Base-by-base conservation (phyloP, 2,797 vertebrate species). In the Neosalanx taihuensis region DNA sequence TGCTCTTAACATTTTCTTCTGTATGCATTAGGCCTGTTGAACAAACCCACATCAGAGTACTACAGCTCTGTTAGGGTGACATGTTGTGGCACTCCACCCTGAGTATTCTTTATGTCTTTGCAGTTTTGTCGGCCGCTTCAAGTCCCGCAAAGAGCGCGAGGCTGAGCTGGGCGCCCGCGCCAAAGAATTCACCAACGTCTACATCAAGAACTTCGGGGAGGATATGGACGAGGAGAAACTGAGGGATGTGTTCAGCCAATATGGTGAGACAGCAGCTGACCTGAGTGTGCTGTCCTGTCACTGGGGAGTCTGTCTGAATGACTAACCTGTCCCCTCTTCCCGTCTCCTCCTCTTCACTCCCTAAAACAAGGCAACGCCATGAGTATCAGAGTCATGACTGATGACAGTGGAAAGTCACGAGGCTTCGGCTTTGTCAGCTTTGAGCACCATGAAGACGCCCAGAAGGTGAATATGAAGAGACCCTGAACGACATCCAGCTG, bases 171-270 rank as follows among this genome's bases (percentile, higher is more conserved):
- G 96, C 46, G 97, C 97, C 69, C 94, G 96, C 76, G 97, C 98
- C 81, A 96, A 97, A 86, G 98, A 99, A 79, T 99, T 99, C 81
- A 99, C 97, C 66, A 99, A 99, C 31, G 98, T 99, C 80, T 99
- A 99, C 90, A 98, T 99, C 87, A 99, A 99, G 89, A 99, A 99
- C 89, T 99, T 99, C 84, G 97, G 97, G 41, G 97, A 99, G 83
- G 97, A 99, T 84, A 99, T 99, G 97, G 94, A 97, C 82, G 97
- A 99, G 66, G 97, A 97, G 81, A 95, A 98, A 83, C 93, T 99
- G 72, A 97, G 93, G 86, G 97, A 99, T 73, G 87, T 98, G 87
- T 99, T 99, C 88, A 92, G 93, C 79, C 95, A 96, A 94, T 99
- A 96, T 87, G 97, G 97, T 97, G 91, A 94, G 72, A 4, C 56